These are phyloP conservation scores for Cryptocephalus primarius DNA, from an alignment of 2,888 invertebrate species.

Conservation along the genomic window DNA sequence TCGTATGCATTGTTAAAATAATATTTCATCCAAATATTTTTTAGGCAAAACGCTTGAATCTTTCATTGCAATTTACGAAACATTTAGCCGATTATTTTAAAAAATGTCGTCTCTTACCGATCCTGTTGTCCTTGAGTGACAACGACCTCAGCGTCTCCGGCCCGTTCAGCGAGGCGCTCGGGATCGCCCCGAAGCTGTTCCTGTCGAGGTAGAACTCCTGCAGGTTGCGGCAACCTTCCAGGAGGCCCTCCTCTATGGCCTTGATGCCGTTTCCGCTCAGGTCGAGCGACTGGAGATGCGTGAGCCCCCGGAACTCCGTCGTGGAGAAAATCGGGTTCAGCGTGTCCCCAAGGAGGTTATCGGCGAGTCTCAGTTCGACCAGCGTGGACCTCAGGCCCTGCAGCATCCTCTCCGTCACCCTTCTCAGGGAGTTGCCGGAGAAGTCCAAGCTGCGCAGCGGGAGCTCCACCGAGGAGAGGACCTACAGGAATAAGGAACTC, in stretches of 20 bases:
- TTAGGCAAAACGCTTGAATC: no score
- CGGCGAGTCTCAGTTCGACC: constrained; percentile 58
- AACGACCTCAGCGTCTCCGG: constrained; percentile 62
- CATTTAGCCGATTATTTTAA: no score
- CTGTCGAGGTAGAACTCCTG: constrained; percentile 70
- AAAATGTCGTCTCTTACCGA: constrained; percentile 49
- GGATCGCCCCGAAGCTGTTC: constrained; percentile 66
- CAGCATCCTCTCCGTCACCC: constrained; percentile 66
- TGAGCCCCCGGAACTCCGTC: constrained; percentile 69
- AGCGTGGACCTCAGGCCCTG: constrained; percentile 55
- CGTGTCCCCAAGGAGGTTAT: constrained; percentile 81
- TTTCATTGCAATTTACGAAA: no score
- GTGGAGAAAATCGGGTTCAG: constrained; percentile 85
- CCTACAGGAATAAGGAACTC: constrained; percentile 34
- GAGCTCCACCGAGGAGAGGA: constrained; percentile 59
- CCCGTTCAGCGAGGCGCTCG: constrained; percentile 70
- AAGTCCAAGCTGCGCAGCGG: constrained; percentile 70
- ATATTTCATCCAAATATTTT: no score
- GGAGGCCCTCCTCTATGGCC: constrained; percentile 74
- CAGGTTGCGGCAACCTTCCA: constrained; percentile 70
- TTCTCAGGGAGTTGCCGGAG: constrained; percentile 68
- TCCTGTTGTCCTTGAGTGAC: constrained; percentile 67
- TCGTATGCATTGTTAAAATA: no score
- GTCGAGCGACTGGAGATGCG: constrained; percentile 61
- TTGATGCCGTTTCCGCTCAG: constrained; percentile 71